Evolutionary conservation across 2,888 invertebrate genomes (phyloP).

Genomic region (Calameuta idolon): DNA sequence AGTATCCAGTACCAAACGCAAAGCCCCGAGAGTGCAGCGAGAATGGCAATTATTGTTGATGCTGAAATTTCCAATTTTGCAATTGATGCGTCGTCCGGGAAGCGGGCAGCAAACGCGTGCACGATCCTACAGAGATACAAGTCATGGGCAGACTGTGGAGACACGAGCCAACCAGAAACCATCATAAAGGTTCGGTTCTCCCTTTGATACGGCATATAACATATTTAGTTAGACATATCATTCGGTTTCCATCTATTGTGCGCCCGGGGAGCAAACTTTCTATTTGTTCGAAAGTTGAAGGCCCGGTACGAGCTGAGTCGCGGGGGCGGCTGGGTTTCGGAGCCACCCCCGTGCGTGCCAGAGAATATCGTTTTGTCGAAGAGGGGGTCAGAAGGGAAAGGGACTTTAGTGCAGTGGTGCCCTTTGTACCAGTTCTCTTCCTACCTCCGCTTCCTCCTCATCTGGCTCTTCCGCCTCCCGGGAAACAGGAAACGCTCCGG

Average conservation of each 20-base stretch:
- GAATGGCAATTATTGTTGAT: conserved; percentile 58
- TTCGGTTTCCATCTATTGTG: conserved; percentile 65
- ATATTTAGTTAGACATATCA: conserved; percentile 66
- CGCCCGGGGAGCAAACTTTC: conserved; percentile 60
- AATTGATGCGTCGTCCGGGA: conserved; percentile 54
- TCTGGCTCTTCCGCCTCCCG: not conserved
- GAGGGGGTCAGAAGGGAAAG: not conserved
- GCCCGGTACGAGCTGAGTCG: conserved; percentile 36
- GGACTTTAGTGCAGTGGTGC: not conserved
- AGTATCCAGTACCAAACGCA: not conserved
- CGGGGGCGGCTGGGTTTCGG: conserved; percentile 5
- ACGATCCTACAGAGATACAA: not conserved
- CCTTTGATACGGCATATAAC: conserved; percentile 60
- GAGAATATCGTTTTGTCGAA: not conserved
- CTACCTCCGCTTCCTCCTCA: not conserved
- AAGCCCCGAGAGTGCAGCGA: conserved; percentile 40
- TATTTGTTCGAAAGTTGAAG: conserved; percentile 63
- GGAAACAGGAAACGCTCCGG: not conserved
- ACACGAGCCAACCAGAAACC: conserved; percentile 61
- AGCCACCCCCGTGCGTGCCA: not conserved
- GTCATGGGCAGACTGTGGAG: conserved; percentile 20
- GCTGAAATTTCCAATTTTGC: conserved; percentile 60
- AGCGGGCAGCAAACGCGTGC: conserved; percentile 17
- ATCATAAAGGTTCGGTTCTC: conserved; percentile 63
- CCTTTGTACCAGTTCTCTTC: not conserved